Conservation (phyloP, 2,888 invertebrate genomes). For the Orthonevra nobilis region DNA sequence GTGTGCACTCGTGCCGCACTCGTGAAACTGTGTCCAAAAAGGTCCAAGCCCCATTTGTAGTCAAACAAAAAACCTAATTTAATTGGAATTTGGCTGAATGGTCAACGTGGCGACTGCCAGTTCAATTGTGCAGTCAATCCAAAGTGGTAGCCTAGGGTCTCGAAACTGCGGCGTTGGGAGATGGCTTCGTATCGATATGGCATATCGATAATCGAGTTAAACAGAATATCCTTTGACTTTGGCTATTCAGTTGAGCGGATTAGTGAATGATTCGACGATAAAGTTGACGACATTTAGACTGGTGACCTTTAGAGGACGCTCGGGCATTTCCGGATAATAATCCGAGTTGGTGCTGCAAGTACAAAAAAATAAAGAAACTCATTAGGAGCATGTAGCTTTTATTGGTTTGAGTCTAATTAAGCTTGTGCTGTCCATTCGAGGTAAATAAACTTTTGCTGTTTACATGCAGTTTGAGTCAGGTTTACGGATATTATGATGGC, state of each 20-base stretch:
- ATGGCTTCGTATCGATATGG: slow-evolving; percentile 10
- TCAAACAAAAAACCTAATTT: slow-evolving; percentile 35
- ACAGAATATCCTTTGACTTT: slow-evolving; percentile 10
- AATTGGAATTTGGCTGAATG: slow-evolving; percentile 16
- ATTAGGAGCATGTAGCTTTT: slow-evolving; percentile 4
- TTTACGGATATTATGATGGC: too few relatives aligned
- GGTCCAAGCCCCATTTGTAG: slow-evolving; percentile 3
- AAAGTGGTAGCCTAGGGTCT: slow-evolving; percentile 11
- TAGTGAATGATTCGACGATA: slow-evolving; percentile 6
- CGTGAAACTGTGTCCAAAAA: slow-evolving; percentile 4
- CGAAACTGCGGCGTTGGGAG: background rate
- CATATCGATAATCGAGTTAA: slow-evolving; percentile 11
- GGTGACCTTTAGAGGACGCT: slow-evolving; percentile 21
- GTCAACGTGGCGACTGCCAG: background rate
- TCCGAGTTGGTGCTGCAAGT: too few relatives aligned
- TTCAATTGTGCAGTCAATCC: slow-evolving; percentile 23
- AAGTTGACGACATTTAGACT: background rate
- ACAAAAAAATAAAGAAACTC: too few relatives aligned
- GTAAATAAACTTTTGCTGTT: slow-evolving; percentile 14
- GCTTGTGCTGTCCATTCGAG: background rate
- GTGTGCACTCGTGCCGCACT: background rate
- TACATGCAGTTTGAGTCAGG: slow-evolving; percentile 3
- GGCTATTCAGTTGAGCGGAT: slow-evolving; percentile 7
- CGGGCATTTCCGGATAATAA: slow-evolving; percentile 13
- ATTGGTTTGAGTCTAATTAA: slow-evolving; percentile 17